Base-by-base conservation (phyloP, 1,140 invertebrate genomes). In the Delia radicum region DNA sequence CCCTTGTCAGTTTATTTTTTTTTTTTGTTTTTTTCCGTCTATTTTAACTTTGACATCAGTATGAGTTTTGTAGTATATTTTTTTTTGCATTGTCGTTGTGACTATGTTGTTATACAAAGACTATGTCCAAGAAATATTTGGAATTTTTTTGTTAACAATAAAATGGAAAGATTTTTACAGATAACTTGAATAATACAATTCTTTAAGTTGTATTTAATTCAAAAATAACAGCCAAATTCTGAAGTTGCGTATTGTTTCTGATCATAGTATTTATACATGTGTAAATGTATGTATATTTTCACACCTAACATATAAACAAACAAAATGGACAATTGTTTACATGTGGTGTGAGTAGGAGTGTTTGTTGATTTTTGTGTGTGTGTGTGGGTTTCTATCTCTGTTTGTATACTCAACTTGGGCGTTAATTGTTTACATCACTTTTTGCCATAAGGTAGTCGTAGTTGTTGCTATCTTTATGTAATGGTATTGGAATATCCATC, bases 381-480 rank as follows among this genome's bases (percentile, higher is more conserved):
- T 28, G 29, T 46, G 21, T 69, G 29, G 33, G 33, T 69, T 29
- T 42, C 12, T 12, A 8, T 62, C 37, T 29, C 33, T 46, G 48
- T 67, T 42, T 42, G 65, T 75, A 67, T 33, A 75, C 21, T 62
- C 42, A 42, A 71, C 67, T 37, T 48, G 71, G 65, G 75, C 61
- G 69, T 62, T 73, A 76, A 76, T 69, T 76, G 75, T 76, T 69
- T 37, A 69, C 75, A 61, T 73, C 74, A 55, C 67, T 62, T 42
- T 62, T 21, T 33, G 65, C 65, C 65, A 69, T 33, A 69, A 69
- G 65, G n/a, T 33, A 15, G 48, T 55, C 3, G 48, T 24, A 55
- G 48, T 21, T 2, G 46, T 55, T 15, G 18, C 4, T 55, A 18
- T 13, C 10, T 55, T 3, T 21, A 24, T 24, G 48, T 37, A 13